Evolutionary conservation across 2,888 invertebrate genomes (phyloP).

Genomic region (Cheilosia vernalis): DNA sequence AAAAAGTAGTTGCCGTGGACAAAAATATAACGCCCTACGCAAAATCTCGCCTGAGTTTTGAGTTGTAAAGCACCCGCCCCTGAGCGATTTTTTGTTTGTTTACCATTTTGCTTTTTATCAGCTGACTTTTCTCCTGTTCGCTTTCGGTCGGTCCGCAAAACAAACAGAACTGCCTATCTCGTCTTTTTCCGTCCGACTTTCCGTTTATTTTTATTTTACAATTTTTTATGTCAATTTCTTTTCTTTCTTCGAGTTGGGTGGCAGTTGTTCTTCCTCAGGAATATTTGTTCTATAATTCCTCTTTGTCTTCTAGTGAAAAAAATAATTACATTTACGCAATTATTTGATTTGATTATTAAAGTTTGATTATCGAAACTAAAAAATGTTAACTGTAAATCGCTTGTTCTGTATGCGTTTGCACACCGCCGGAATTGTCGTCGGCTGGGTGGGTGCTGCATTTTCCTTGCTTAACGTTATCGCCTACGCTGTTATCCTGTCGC

Average conservation of each 20-base stretch:
- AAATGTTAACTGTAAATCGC: conserved; percentile 71
- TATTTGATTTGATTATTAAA: neutral
- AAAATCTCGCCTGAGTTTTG: too few relatives aligned
- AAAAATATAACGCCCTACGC: too few relatives aligned
- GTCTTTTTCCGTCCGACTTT: neutral
- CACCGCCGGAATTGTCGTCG: conserved; percentile 80
- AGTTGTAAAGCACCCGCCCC: too few relatives aligned
- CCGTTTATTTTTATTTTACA: neutral
- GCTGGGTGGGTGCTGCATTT: conserved; percentile 79
- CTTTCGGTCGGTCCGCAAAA: too few relatives aligned
- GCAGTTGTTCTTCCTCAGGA: neutral
- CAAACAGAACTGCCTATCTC: neutral
- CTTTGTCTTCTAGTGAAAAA: conserved; percentile 41
- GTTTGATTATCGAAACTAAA: neutral
- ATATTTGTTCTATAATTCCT: conserved; percentile 21
- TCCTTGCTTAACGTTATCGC: conserved; percentile 77
- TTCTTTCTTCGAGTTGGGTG: neutral
- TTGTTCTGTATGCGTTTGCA: conserved; percentile 79
- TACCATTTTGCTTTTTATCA: too few relatives aligned
- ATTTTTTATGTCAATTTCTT: neutral
- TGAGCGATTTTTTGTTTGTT: too few relatives aligned
- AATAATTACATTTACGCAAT: neutral
- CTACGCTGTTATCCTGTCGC: conserved; percentile 54
- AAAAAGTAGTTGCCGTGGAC: too few relatives aligned
- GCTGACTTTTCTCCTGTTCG: too few relatives aligned